phyloP scores from a whole-genome alignment of 2,888 invertebrate genomes.

The Chymomyza fuscimana region DNA sequence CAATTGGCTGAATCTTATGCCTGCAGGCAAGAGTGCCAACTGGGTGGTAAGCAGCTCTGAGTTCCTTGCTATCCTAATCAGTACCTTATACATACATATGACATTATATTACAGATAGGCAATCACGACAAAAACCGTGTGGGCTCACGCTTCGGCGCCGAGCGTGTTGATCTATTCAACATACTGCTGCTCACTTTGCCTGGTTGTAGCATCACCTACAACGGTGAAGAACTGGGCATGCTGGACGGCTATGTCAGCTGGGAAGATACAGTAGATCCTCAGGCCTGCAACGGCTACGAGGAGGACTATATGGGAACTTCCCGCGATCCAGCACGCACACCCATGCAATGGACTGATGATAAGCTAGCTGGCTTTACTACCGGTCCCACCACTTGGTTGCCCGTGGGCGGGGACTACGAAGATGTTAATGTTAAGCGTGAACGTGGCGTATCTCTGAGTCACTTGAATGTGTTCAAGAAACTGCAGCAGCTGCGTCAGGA shows the following conservation, averaged over 20 bases:
- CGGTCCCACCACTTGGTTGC: slow-evolving; percentile 75
- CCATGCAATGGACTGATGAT: slow-evolving; percentile 83
- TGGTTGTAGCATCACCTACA: slow-evolving; percentile 91
- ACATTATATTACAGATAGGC: slow-evolving; percentile 81
- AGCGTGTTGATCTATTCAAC: slow-evolving; percentile 85
- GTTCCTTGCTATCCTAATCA: not conserved
- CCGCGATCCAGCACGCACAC: slow-evolving; percentile 84
- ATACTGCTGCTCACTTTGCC: slow-evolving; percentile 90
- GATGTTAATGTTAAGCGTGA: slow-evolving; percentile 82
- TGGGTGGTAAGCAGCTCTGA: slow-evolving; percentile 83
- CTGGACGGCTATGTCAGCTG: slow-evolving; percentile 83
- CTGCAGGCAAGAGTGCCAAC: slow-evolving; percentile 81
- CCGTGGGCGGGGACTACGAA: slow-evolving; percentile 81
- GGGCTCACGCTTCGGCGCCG: slow-evolving; percentile 83
- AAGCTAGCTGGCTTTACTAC: slow-evolving; percentile 76
- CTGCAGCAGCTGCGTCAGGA: slow-evolving; percentile 80
- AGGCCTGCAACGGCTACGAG: slow-evolving; percentile 83
- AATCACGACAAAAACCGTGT: slow-evolving; percentile 86
- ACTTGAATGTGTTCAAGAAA: slow-evolving; percentile 83
- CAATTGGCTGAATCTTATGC: slow-evolving; percentile 82
- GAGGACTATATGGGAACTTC: slow-evolving; percentile 82
- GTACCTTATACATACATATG: not conserved
- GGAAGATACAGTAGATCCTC: slow-evolving; percentile 84
- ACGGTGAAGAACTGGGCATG: slow-evolving; percentile 93
- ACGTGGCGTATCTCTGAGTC: slow-evolving; percentile 80